Conservation (phyloP, 2,888 invertebrate genomes). For the Subacronicta megacephala region DNA sequence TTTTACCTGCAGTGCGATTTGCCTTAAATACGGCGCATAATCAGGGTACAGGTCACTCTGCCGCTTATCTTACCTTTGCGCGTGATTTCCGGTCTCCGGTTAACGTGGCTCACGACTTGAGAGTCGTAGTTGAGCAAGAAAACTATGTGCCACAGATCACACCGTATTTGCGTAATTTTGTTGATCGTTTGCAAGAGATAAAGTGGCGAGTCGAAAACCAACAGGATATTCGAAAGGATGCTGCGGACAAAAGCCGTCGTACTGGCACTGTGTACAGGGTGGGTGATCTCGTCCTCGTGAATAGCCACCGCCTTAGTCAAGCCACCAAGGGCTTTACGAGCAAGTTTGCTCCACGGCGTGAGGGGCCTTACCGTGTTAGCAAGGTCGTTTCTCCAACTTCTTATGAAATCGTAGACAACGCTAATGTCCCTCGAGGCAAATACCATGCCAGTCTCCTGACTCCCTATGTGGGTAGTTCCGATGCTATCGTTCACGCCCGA, state of each 20-base stretch:
- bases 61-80: too few relatives aligned
- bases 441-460: conserved; percentile 27
- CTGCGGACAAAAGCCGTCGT: not conserved
- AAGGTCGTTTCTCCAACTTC: conserved; percentile 7
- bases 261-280: not conserved
- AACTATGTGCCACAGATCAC: too few relatives aligned
- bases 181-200: too few relatives aligned
- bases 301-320: conserved; percentile 7
- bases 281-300: conserved; percentile 5
- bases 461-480: conserved; percentile 2
- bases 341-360: conserved; percentile 25
- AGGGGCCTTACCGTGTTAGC: not conserved
- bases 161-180: too few relatives aligned
- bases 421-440: conserved; percentile 6
- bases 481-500: conserved; percentile 1
- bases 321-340: conserved; percentile 19
- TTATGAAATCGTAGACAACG: conserved; percentile 7
- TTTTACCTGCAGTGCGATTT: too few relatives aligned
- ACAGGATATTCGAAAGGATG: too few relatives aligned
- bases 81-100: too few relatives aligned
- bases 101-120: too few relatives aligned
- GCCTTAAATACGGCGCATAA: too few relatives aligned
- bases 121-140: too few relatives aligned
- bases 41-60: too few relatives aligned
- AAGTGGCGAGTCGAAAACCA: too few relatives aligned